Evolutionary conservation across 53 echinoderm and acorn worm species (phyloP), one percentile per base, ranked within the genome.

Genomic region (Paracentrotus lividus): DNA sequence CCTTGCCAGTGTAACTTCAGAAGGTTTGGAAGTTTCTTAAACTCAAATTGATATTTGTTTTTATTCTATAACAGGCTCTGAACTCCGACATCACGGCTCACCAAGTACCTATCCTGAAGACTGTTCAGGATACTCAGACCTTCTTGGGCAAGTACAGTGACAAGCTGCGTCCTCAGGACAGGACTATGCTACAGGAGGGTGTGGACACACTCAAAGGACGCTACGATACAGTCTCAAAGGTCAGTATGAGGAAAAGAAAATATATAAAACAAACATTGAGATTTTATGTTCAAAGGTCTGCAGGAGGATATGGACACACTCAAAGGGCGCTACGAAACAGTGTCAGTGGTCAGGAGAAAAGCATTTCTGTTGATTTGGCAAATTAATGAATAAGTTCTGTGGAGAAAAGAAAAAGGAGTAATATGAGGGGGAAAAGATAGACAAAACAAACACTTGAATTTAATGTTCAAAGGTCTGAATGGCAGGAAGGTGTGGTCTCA

Each of bases 1-100:
- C 6, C 51, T 51, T 51, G 6, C 51, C 6, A 8, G 51, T 51
- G 6, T 51, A 8, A 12, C 51, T 51, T 51, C 12, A 51, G 51
- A n/a, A n/a, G n/a, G n/a, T n/a, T n/a, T n/a, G n/a, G n/a, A n/a
- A n/a, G n/a, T n/a, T n/a, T n/a, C n/a, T n/a, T n/a, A n/a, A n/a
- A n/a, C n/a, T n/a, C 5, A 49, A 49, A 49, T 52, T 15, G 15
- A 52, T 59, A 24, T 24, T 18, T 66, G 31, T 10, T 4, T 32
- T 2, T 43, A 20, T 26, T 47, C 34, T 26, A 23, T 38, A 14
- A 15, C 88, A 98, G 97, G 85, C 53, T 42, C 92, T 97, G 8
- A 94, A 96, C 52, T 88, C 93, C 36, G 97, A 99, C 94, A 97
- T 99, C 65, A 89, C 90, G 29, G 84, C 95, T 43, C 96, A 99